Evolutionary conservation across 2,888 invertebrate species (phyloP), one percentile per base, ranked within the genome.

Genomic region (Pandemis cinnamomeana): DNA sequence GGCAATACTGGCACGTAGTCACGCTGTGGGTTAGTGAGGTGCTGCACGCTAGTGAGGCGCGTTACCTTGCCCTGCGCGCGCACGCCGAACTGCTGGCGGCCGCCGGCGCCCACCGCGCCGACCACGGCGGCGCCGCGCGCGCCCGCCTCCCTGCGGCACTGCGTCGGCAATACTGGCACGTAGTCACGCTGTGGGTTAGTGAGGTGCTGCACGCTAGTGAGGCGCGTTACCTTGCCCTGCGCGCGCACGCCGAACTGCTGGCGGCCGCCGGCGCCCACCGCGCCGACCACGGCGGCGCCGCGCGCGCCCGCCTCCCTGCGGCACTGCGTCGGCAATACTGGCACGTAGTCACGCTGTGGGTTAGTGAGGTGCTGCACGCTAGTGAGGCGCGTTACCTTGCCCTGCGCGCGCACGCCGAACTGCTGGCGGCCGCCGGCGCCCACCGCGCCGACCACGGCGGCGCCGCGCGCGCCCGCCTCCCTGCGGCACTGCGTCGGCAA

Each of bases 61-160:
- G 20, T 77, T 80, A 93, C 93, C 90, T 90, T 91, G 76, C 94
- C 93, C 71, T 91, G 84, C 36, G 81, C 85, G 63, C 89, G 78
- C 0, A 89, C 86, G 5, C 92, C 92, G 62, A 89, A 81, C 77
- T 93, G 93, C 71, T 93, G 89, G n/a, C 91, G 82, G 0, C 94
- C 94, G 66, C 92, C 89, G 62, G 93, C 89, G 78, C 96, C 95
- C 55, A 95, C 93, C 0, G 93, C 94, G 76, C 95, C 93, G 63
- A 93, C 93, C 20, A 93, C 91, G 7, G 92, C 81, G 27, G 94
- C 93, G 5, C 91, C 89, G 8, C 88, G 83, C n/a, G 87, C 81
- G 67, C 82, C 85, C 46, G 87, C 87, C 78, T 94, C 93, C 79
- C 90, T 91, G 42, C 93, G 88, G 79, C 94, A 94, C 75, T 90